phyloP scores from a whole-genome alignment of 2,888 invertebrate genomes.

The Alentia gelatinosa region DNA sequence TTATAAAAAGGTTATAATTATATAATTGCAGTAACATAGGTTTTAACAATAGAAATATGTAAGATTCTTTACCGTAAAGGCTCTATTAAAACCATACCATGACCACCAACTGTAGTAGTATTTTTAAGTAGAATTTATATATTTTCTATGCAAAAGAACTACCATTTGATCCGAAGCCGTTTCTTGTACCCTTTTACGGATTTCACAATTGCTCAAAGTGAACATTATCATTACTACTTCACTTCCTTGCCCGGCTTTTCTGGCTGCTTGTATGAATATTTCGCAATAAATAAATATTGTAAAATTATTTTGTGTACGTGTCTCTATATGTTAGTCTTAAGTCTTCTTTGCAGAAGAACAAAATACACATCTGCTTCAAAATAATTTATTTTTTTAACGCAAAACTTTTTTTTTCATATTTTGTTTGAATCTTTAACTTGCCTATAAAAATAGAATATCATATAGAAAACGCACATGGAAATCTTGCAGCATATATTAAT shows the following conservation, averaged over 20 bases:
- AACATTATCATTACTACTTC: not conserved
- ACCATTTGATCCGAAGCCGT: not conserved
- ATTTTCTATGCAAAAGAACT: not conserved
- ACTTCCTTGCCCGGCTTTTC: not conserved
- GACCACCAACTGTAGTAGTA: not conserved
- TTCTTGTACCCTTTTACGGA: not conserved
- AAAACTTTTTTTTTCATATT: not conserved
- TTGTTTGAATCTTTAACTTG: no score
- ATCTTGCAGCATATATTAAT: no score
- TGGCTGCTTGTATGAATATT: constrained; percentile 30
- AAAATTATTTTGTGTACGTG: constrained; percentile 47
- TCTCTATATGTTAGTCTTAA: constrained; percentile 28
- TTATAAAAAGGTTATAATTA: no score
- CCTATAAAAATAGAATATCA: no score
- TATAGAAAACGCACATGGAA: no score
- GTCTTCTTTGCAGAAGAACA: not conserved
- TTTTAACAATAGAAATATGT: no score
- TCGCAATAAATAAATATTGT: constrained; percentile 48
- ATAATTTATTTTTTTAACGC: not conserved
- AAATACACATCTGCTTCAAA: not conserved
- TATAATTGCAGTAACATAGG: no score
- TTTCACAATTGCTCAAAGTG: not conserved
- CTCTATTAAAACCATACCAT: not conserved
- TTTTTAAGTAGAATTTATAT: not conserved
- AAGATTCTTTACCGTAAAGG: no score